Base-by-base conservation (phyloP, 2,797 vertebrate genomes). In the Platalea minor region DNA sequence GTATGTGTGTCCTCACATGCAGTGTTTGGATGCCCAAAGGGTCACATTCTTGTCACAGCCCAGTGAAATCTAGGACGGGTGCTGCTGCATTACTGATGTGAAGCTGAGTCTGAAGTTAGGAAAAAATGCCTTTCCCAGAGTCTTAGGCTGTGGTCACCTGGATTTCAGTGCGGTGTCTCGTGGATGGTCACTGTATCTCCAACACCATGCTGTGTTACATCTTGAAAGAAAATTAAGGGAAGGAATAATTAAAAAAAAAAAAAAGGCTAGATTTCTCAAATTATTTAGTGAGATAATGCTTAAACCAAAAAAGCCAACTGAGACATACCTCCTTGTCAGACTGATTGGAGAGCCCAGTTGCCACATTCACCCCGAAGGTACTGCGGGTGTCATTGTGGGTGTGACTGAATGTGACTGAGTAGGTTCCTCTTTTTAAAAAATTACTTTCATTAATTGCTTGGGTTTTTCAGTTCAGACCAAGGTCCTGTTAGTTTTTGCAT, bases 1-100 rank as follows among this genome's bases (percentile, higher is more conserved):
- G 0, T 11, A 26, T 12, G 3, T 1, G 2, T 31, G 48, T 28
- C 12, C n/a, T 60, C 25, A 29, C 20, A 7, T 45, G 6, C 1
- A 3, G 10, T 57, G n/a, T 31, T 28, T 51, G n/a, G 35, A 53
- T 64, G 39, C 11, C 12, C 17, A 39, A 24, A 0, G 4, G 9
- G 9, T 70, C 1, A 0, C 31, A 17, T 56, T 6, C 33, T 64
- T 76, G 16, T n/a, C 10, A 18, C 10, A 79, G 25, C 9, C 23
- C n/a, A 13, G 7, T 46, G 60, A 85, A 73, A 88, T 67, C 26
- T 43, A 29, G 28, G 28, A 31, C 13, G 60, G 9, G 3, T 53
- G n/a, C 43, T 72, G 13, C 45, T 51, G 4, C 0, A 0, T 46
- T 64, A 59, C 15, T 20, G 25, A 25, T 7, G 25, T 2, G 7